Evolutionary conservation across 2,797 vertebrate genomes (phyloP), one percentile per base, ranked within the genome.

Genomic region (Lophius americanus): DNA sequence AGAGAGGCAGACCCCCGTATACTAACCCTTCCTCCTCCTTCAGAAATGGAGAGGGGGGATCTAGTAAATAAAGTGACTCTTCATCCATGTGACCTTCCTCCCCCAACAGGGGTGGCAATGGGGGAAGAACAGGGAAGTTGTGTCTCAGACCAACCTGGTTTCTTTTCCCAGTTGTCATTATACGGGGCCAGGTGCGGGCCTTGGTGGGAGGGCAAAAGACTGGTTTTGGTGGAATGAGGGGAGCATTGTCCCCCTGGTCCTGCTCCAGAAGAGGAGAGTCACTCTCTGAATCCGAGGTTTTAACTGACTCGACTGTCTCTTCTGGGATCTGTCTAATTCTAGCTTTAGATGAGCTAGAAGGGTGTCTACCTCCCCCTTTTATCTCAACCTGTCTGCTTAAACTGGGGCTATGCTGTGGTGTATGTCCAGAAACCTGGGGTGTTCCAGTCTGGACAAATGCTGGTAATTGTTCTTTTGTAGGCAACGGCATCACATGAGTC

Each of bases 1-100:
- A 98, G 3, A 98, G 94, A 65, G 95, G 96, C n/a, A 94, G 80
- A 3, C 92, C 94, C 5, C 88, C 86, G 12, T 94, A 93, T 2
- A 77, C 48, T 6, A 91, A 60, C 9, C 56, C 87, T 4, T 89
- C 90, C 23, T 89, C 87, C 33, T 93, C 93, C 64, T 88, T 92
- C 38, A 94, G 81, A 73, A 94, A 95, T 13, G 94, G 92, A 53
- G 94, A 94, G 8, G 94, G 94, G 5, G 93, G 94, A 73, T 93
- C 93, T 32, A 94, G 72, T 10, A 94, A 88, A 78, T 92, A 94
- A 67, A 94, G 76, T 3, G 92, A 91, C 77, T 94, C 94, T n/a
- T 94, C 93, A 51, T 94, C 93, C 9, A 88, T 81, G 69, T 86
- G 89, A 76, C 67, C 83, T 33, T 94, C 92, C 53, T 94, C 93